Conservation (phyloP, 2,888 invertebrate species). For the Calephelis perditalis region DNA sequence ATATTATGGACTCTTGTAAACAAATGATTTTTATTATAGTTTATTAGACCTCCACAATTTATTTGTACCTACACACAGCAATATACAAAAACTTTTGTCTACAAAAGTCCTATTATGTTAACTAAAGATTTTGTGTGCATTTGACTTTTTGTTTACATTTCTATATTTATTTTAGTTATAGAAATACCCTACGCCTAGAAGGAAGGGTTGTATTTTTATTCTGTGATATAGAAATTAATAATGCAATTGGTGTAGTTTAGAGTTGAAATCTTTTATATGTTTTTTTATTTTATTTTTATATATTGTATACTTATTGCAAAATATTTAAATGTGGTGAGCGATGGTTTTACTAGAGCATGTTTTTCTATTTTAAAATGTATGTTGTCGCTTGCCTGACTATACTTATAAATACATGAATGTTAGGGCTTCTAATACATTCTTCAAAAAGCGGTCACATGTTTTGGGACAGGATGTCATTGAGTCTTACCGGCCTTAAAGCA, state of each 20-base stretch:
- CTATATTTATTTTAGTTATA: conserved; percentile 11
- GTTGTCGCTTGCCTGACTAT: no score
- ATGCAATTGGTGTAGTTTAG: conserved; percentile 31
- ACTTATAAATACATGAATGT: no score
- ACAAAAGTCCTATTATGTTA: no score
- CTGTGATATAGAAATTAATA: conserved; percentile 70
- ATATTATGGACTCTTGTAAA: neutral
- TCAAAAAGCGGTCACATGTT: no score
- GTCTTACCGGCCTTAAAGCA: no score
- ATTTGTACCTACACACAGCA: no score
- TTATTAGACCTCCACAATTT: no score
- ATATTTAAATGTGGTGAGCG: neutral
- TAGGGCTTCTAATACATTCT: no score
- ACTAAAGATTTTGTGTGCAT: neutral
- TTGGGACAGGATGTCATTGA: no score
- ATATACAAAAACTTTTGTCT: no score
- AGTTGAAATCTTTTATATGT: conserved; percentile 21
- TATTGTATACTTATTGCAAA: neutral
- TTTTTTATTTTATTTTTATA: conserved; percentile 10
- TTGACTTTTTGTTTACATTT: conserved; percentile 9
- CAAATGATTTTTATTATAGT: neutral
- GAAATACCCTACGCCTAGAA: conserved; percentile 8
- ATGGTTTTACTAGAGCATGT: neutral
- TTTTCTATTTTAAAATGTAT: no score
- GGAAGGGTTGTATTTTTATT: conserved; percentile 64